Evolutionary conservation across 2,113 vertebrate species (phyloP), one percentile per base, ranked within the genome.

Genomic region (Takifugu bimaculatus): DNA sequence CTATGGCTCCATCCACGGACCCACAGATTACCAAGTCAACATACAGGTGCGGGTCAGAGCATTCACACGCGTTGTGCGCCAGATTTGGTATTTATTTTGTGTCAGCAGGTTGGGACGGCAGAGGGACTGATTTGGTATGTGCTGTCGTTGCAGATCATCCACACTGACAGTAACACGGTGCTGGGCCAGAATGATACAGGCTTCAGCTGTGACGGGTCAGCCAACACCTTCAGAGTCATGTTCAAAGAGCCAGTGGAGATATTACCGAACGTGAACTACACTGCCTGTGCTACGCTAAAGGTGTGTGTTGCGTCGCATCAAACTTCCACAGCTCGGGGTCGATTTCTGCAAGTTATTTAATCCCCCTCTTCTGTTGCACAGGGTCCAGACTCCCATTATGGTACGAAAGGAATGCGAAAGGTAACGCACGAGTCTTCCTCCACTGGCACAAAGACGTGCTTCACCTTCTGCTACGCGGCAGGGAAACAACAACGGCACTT

Each of bases 191-290:
- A 98, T 0, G 96, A 98, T 85, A 98, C 96, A 0, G 96, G 96
- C 2, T 98, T 98, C 92, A 98, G 96, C 90, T 98, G 96, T 0
- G 96, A 98, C 0, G 96, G 96, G 0, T 98, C 94, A 0, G 92
- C 96, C 49, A 96, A 92, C 89, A 98, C 96, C 6, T 98, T 98
- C 90, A 93, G 96, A 1, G 96, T 98, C 70, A 98, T 98, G 96
- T 98, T 98, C 80, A 98, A 98, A 82, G 96, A 98, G 72, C 96
- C 96, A 0, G 95, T 98, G 27, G 96, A 98, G 83, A 93, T 98
- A 27, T 78, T 98, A 25, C 96, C 96, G 82, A 98, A 93, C 0
- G 96, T 98, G 63, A 98, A 96, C 90, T 98, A 98, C 77, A 98
- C 95, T 0, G 96, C 95, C 15, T 98, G 96, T 11, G 94, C 96